Evolutionary conservation across 2,888 invertebrate species (phyloP).

Genomic region (Oscheius sp.): DNA sequence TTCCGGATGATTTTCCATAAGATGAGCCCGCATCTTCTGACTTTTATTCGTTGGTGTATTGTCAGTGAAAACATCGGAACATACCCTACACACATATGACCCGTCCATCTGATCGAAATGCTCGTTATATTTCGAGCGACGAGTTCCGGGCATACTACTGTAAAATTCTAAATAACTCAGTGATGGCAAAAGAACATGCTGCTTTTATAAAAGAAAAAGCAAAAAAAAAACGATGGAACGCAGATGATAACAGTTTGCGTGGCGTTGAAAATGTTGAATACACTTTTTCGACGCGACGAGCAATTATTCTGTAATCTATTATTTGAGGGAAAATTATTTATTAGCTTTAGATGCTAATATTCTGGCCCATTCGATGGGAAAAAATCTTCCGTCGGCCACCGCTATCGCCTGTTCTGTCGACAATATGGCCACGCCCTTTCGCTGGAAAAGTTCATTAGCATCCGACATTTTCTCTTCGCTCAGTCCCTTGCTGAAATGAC

Average conservation of each 20-base stretch:
- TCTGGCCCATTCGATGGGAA: conserved; percentile 24
- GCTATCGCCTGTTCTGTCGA: conserved; percentile 18
- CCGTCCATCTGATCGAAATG: neutral
- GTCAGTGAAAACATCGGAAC: neutral
- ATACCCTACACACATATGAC: neutral
- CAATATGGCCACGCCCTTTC: conserved; percentile 56
- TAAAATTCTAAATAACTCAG: too few relatives aligned
- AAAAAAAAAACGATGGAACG: neutral
- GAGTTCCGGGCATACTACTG: neutral
- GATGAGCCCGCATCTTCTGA: neutral
- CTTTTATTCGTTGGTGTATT: neutral
- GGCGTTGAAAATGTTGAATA: neutral
- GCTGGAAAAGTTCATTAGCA: conserved; percentile 55
- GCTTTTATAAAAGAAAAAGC: neutral
- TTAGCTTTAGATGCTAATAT: conserved; percentile 1
- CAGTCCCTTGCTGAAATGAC: conserved; percentile 61
- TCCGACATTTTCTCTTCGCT: conserved; percentile 54
- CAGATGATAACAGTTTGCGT: neutral
- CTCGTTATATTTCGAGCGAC: neutral
- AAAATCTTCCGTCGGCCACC: conserved; percentile 1
- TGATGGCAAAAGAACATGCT: too few relatives aligned
- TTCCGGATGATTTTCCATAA: neutral
- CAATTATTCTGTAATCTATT: neutral
- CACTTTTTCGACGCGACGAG: neutral
- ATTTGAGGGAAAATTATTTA: neutral